Percentiles rank a stretch among this genome's conserved stretches.
Evolutionary conservation across 2,113 vertebrate genomes (phyloP).

Genomic region (Pseudorasbora parva): DNA sequence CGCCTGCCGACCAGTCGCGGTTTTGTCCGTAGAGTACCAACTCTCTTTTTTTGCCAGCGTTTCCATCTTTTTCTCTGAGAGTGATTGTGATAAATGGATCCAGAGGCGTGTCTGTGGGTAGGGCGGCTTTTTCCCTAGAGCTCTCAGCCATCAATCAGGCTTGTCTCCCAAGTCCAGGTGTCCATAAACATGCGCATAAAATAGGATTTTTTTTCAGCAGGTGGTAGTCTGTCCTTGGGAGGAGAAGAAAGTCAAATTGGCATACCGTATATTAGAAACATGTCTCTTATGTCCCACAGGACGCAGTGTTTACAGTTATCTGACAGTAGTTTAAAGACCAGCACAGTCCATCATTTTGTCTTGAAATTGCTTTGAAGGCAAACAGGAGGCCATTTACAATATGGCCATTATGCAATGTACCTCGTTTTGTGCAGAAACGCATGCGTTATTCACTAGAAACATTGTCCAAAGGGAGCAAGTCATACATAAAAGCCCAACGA

Average conservation of each 20-base stretch:
- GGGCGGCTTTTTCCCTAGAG: slow-evolving; percentile 64
- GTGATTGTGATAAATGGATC: slow-evolving; percentile 70
- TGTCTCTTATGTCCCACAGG: slow-evolving; percentile 40
- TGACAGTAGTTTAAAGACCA: slow-evolving; percentile 64
- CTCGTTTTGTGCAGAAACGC: slow-evolving; percentile 7
- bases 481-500: neutral
- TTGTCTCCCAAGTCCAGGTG: slow-evolving; percentile 61
- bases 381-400: slow-evolving; percentile 5
- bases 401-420: slow-evolving; percentile 13
- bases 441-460: neutral
- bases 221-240: slow-evolving; percentile 75
- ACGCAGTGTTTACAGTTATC: slow-evolving; percentile 52
- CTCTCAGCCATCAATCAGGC: slow-evolving; percentile 65
- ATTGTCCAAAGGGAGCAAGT: neutral
- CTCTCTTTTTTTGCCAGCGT: neutral
- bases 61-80: slow-evolving; percentile 25
- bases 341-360: slow-evolving; percentile 11
- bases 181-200: slow-evolving; percentile 76
- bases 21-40: slow-evolving; percentile 6
- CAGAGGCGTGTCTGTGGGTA: slow-evolving; percentile 67
- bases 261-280: slow-evolving; percentile 70
- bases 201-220: slow-evolving; percentile 69
- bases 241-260: slow-evolving; percentile 70
- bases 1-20: neutral
- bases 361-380: slow-evolving; percentile 16